Percentiles rank a stretch among this genome's conserved stretches.
phyloP scores from a whole-genome alignment of 2,797 vertebrate genomes.

The Gallirallus australis region DNA sequence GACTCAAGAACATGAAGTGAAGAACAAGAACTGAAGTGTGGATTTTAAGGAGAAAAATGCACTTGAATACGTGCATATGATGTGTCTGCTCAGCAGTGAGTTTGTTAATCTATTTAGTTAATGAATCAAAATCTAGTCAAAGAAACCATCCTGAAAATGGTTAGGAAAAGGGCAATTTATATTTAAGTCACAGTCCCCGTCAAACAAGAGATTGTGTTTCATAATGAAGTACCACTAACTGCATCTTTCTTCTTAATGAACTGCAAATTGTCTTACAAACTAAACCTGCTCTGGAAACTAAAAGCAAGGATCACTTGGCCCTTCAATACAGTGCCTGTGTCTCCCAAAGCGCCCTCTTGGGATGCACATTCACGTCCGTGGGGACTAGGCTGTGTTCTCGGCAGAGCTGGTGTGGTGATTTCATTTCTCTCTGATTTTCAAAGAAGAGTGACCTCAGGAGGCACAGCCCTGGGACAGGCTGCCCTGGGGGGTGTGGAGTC shows the following conservation, averaged over 20 bases:
- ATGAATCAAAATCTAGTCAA: background rate
- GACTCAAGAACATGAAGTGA: background rate
- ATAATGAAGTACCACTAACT: background rate
- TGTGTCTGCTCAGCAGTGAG: background rate
- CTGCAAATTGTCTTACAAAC: background rate
- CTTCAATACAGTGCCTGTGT: background rate
- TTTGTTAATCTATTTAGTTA: background rate
- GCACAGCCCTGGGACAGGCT: too few relatives aligned
- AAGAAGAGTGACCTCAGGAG: background rate
- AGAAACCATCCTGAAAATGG: background rate
- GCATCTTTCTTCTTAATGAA: constrained; percentile 8
- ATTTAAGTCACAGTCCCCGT: background rate
- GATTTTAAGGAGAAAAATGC: background rate
- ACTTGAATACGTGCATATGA: background rate
- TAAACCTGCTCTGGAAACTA: background rate
- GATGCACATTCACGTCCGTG: rapidly evolving
- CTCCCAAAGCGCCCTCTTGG: background rate
- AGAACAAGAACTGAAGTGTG: background rate
- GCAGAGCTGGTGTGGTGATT: too few relatives aligned
- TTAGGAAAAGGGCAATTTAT: background rate
- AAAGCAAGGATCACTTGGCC: background rate
- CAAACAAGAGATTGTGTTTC: background rate
- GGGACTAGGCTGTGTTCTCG: background rate
- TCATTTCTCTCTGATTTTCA: background rate
- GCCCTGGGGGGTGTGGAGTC: too few relatives aligned